These are phyloP conservation scores for Tretioscincus oriximinensis DNA, from an alignment of 2,113 vertebrate genomes.

Conservation along the genomic window DNA sequence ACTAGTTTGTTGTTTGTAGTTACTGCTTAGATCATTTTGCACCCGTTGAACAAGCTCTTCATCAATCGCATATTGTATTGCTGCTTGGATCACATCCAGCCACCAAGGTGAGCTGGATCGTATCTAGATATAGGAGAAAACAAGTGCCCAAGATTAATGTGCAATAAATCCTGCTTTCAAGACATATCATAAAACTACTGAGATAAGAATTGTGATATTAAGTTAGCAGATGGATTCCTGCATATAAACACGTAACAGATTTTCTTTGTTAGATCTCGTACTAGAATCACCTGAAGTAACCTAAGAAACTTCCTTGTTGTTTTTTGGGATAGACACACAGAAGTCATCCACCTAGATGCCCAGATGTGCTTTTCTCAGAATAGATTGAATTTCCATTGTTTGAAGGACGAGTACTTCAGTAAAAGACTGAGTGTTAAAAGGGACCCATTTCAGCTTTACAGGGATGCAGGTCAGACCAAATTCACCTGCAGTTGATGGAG, in stretches of 20 bases:
- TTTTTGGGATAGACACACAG: too few species aligned
- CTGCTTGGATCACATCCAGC: slow-evolving; percentile 88
- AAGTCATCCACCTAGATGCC: too few species aligned
- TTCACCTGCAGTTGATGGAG: too few species aligned
- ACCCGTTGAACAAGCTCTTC: slow-evolving; percentile 92
- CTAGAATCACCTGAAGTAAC: neutral
- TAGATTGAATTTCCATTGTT: too few species aligned
- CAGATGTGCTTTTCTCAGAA: too few species aligned
- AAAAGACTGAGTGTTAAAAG: too few species aligned
- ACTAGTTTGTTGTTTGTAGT: slow-evolving; percentile 89
- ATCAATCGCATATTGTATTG: slow-evolving; percentile 82
- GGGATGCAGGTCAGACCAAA: too few species aligned
- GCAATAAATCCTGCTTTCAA: neutral
- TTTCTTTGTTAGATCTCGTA: neutral
- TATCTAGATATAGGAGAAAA: slow-evolving; percentile 62
- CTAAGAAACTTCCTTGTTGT: neutral
- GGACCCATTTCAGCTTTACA: too few species aligned
- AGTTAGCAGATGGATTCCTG: neutral
- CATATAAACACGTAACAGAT: neutral
- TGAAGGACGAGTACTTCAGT: too few species aligned
- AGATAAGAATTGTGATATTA: neutral
- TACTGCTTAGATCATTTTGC: slow-evolving; percentile 90
- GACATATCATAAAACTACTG: slow-evolving; percentile 4
- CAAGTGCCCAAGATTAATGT: slow-evolving; percentile 1
- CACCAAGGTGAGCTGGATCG: slow-evolving; percentile 87